A percentile compares a stretch with the other conserved stretches of the same genome.
phyloP scores from a whole-genome alignment of 1,140 invertebrate genomes.

The Hyposmocoma kahamanoa region DNA sequence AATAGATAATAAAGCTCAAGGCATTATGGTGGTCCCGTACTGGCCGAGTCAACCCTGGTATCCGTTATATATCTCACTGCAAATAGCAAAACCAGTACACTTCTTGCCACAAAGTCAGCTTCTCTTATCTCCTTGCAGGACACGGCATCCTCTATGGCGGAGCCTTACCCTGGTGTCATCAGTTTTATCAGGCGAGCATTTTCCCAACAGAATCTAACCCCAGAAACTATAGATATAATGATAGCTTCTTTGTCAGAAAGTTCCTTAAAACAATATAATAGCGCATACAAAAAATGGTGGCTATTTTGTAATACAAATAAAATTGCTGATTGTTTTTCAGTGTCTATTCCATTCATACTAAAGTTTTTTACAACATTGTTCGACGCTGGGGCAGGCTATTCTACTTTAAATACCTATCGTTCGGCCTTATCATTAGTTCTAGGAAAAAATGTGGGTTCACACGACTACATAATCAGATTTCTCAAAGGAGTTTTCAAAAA shows the following conservation, averaged over 20 bases:
- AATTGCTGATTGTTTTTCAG: slow-evolving; percentile 4
- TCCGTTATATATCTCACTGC: slow-evolving; percentile 12
- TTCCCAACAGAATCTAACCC: slow-evolving; percentile 10
- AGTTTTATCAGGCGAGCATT: slow-evolving; percentile 25
- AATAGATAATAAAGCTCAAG: slow-evolving; percentile 6
- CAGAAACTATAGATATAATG: slow-evolving; percentile 16
- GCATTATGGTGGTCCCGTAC: slow-evolving; percentile 11
- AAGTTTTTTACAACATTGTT: slow-evolving; percentile 4
- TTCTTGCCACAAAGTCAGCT: slow-evolving; percentile 18
- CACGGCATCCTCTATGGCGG: slow-evolving; percentile 17
- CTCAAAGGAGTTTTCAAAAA: slow-evolving; percentile 16
- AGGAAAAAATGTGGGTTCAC: slow-evolving; percentile 3
- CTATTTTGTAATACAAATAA: slow-evolving; percentile 7
- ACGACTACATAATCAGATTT: slow-evolving; percentile 11
- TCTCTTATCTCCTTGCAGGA: slow-evolving; percentile 16
- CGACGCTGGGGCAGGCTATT: slow-evolving; percentile 1
- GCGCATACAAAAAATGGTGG: slow-evolving; percentile 12
- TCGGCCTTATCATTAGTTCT: slow-evolving; percentile 12
- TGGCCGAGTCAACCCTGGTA: slow-evolving; percentile 15
- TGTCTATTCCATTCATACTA: neutral
- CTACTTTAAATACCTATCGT: slow-evolving; percentile 9
- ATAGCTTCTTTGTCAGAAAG: slow-evolving; percentile 5
- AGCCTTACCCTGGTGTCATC: slow-evolving; percentile 29
- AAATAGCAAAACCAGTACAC: slow-evolving; percentile 8
- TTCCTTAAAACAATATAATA: slow-evolving; percentile 9